These are phyloP conservation scores for Unio delphinus DNA, from an alignment of 2,888 invertebrate genomes.

Conservation along the genomic window DNA sequence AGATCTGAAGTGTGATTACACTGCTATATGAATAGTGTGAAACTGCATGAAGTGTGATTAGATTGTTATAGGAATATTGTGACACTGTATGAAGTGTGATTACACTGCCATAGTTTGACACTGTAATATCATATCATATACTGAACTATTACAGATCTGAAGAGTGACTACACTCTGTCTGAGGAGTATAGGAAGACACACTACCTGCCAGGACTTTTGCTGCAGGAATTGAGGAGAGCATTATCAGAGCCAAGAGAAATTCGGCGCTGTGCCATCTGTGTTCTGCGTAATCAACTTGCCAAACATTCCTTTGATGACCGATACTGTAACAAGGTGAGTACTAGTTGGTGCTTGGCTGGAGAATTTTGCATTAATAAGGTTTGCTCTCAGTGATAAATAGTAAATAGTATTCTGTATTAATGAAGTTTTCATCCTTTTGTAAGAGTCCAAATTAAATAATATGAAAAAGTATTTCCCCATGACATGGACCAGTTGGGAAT, in stretches of 20 bases:
- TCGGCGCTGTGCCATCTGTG: slow-evolving; percentile 84
- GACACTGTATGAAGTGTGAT: neutral
- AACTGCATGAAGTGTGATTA: neutral
- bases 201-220: slow-evolving; percentile 88
- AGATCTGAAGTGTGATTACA: neutral
- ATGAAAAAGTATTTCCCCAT: too few relatives aligned
- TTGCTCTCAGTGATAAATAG: too few relatives aligned
- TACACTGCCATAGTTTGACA: neutral
- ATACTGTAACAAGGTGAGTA: slow-evolving; percentile 81
- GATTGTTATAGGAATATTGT: neutral
- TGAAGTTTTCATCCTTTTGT: too few relatives aligned
- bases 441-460: too few relatives aligned
- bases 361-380: too few relatives aligned
- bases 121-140: neutral
- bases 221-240: slow-evolving; percentile 90
- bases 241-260: slow-evolving; percentile 88
- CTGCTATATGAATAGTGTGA: neutral
- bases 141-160: slow-evolving; percentile 59
- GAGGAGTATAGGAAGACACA: slow-evolving; percentile 93
- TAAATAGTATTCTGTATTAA: too few relatives aligned
- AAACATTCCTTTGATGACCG: slow-evolving; percentile 96
- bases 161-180: slow-evolving; percentile 74
- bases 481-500: too few relatives aligned
- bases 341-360: too few relatives aligned
- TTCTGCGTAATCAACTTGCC: slow-evolving; percentile 88